These are phyloP conservation scores for Adelphocoris suturalis DNA, from an alignment of 2,888 invertebrate species.

Conservation along the genomic window DNA sequence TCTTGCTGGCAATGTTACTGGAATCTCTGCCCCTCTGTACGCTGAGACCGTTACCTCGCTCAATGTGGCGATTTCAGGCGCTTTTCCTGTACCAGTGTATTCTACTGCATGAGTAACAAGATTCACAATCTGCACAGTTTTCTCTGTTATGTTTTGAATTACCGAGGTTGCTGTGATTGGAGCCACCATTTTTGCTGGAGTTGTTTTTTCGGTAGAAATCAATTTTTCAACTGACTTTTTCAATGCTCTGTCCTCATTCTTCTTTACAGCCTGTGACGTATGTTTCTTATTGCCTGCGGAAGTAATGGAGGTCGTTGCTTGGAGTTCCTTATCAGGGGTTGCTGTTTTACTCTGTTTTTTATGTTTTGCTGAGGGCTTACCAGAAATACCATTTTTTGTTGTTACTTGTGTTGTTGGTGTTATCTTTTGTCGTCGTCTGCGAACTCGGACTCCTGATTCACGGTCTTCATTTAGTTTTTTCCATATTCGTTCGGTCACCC, in stretches of 20 bases:
- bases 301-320: neutral
- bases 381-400: neutral
- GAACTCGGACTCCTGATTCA: neutral
- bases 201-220: neutral
- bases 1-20: neutral
- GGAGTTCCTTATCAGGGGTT: neutral
- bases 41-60: neutral
- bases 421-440: neutral
- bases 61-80: neutral
- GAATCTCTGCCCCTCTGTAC: neutral
- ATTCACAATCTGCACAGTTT: neutral
- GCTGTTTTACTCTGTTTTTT: neutral
- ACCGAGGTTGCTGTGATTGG: neutral
- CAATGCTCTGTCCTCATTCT: neutral
- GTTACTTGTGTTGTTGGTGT: neutral
- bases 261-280: neutral
- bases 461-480: neutral
- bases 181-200: neutral
- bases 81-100: neutral
- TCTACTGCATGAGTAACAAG: neutral
- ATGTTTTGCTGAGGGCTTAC: neutral
- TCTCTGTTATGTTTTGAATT: neutral
- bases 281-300: neutral
- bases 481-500: neutral
- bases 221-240: neutral